Evolutionary conservation across 2,888 invertebrate genomes (phyloP).

Genomic region (Cinara cedri): DNA sequence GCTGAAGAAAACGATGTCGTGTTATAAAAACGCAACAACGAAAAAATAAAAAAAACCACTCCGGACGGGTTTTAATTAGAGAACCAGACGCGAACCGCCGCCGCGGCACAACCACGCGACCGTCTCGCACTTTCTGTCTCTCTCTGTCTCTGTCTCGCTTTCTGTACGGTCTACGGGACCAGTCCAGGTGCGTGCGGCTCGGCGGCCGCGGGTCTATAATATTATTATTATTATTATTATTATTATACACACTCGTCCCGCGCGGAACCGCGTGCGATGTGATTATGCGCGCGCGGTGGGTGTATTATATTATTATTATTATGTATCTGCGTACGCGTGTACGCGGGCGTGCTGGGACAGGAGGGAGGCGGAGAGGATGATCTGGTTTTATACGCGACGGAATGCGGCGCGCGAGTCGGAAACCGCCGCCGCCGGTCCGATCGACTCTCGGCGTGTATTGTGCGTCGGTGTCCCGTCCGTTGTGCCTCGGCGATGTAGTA

Average conservation of each 20-base stretch:
- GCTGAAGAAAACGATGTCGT: neutral
- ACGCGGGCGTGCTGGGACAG: neutral
- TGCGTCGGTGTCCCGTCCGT: too few species aligned
- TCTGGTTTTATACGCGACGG: conserved; percentile 54
- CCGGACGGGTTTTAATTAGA: conserved; percentile 45
- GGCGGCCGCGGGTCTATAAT: too few species aligned
- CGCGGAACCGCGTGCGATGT: conserved; percentile 11
- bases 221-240: too few species aligned
- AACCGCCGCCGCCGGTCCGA: too few species aligned
- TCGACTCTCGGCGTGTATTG: too few species aligned
- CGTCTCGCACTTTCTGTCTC: too few species aligned
- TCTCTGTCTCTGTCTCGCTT: too few species aligned
- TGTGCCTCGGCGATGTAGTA: too few species aligned
- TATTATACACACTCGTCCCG: neutral
- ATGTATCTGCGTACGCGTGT: neutral
- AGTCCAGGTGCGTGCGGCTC: conserved; percentile 29
- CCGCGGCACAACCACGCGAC: neutral
- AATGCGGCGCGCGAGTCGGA: conserved; percentile 28
- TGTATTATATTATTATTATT: neutral
- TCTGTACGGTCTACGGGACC: neutral
- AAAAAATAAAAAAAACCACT: neutral
- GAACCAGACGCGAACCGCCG: conserved; percentile 18
- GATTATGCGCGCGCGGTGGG: conserved; percentile 9
- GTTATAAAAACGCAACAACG: neutral
- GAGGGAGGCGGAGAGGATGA: conserved; percentile 33